A percentile compares a stretch with the other conserved stretches of the same genome.
phyloP scores from a whole-genome alignment of 2,113 vertebrate species.

The Nothocercus nigrocapillus region DNA sequence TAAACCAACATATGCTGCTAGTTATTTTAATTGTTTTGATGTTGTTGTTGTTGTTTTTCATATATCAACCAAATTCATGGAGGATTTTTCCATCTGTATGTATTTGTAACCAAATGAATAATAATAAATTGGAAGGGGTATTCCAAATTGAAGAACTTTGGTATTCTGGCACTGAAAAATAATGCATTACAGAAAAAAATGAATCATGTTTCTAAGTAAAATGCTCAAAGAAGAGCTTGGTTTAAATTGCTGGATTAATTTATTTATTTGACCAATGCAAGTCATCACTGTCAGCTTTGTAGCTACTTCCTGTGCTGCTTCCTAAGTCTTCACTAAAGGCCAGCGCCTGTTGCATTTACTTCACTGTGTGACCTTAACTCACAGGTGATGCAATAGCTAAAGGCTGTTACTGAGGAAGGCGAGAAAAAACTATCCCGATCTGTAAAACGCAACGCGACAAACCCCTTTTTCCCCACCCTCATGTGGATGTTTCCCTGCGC shows the following conservation, averaged over 20 bases:
- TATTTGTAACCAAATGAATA: not conserved
- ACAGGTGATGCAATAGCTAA: not conserved
- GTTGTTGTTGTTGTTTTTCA: no score
- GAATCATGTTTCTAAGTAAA: not conserved
- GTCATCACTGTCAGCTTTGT: not conserved
- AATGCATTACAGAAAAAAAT: not conserved
- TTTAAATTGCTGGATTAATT: not conserved
- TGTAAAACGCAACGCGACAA: not conserved
- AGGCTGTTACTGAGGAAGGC: not conserved
- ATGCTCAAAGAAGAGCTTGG: not conserved
- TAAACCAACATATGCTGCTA: not conserved
- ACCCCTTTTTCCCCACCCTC: not conserved
- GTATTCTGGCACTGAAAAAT: not conserved
- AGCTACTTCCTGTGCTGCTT: not conserved
- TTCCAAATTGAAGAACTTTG: constrained; percentile 14
- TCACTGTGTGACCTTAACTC: not conserved
- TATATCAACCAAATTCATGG: not conserved
- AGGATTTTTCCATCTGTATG: not conserved
- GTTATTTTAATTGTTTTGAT: not conserved
- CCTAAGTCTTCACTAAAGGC: not conserved
- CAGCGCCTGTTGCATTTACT: not conserved
- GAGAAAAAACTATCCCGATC: constrained; percentile 2
- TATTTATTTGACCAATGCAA: constrained; percentile 1
- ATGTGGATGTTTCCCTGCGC: not conserved
- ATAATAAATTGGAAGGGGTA: not conserved